phyloP scores from a whole-genome alignment of 2,113 vertebrate species.

The Hystrix brachyura region DNA sequence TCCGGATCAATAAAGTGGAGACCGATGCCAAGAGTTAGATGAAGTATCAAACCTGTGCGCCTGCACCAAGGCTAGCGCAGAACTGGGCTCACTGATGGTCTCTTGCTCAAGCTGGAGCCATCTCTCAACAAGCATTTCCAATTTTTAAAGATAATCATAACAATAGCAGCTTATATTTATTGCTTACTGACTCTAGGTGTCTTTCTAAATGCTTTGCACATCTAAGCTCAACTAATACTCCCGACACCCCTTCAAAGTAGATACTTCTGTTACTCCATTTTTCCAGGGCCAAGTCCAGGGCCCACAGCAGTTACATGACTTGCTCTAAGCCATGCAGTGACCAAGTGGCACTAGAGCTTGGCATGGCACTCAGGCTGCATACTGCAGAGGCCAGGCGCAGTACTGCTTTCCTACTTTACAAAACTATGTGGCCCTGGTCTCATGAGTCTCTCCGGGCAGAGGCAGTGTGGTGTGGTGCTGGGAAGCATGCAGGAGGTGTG shows the following conservation, averaged over 20 bases:
- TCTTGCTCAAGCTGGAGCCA: background rate
- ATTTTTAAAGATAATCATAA: background rate
- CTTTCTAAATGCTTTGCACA: background rate
- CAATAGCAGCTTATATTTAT: background rate
- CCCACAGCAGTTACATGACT: background rate
- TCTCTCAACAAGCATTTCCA: background rate
- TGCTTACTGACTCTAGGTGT: background rate
- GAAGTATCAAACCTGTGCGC: rapidly evolving
- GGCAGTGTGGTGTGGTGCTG: no score
- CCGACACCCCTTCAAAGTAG: background rate
- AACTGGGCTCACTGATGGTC: background rate
- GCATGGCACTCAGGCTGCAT: background rate
- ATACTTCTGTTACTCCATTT: background rate
- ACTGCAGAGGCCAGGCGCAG: background rate
- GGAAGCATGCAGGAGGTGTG: background rate
- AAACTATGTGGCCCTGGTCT: background rate
- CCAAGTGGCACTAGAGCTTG: background rate
- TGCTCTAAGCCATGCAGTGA: background rate
- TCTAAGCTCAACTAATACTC: background rate
- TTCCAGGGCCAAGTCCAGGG: background rate
- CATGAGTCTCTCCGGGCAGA: background rate
- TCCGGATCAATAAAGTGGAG: background rate
- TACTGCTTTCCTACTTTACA: background rate
- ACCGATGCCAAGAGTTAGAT: background rate
- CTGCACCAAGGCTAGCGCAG: background rate